Conservation (phyloP, 2,797 vertebrate species). For the Orestias chungarensis region DNA sequence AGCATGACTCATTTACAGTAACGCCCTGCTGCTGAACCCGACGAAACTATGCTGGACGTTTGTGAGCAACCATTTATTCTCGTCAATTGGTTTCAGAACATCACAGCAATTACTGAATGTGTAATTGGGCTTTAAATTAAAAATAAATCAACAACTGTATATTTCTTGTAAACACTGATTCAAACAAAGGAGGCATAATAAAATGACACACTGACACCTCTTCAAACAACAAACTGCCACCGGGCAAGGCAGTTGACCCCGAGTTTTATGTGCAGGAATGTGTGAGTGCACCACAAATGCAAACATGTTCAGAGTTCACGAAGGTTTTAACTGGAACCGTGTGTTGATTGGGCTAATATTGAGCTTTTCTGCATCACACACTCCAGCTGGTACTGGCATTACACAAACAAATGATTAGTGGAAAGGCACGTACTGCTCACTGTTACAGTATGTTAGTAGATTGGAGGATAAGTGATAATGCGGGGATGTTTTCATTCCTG, state of each 20-base stretch:
- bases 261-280: too few species aligned
- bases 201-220: too few species aligned
- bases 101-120: conserved; percentile 1
- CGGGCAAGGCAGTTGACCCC: too few species aligned
- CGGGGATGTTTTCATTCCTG: too few species aligned
- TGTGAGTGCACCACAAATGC: too few species aligned
- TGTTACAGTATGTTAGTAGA: not conserved
- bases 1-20: conserved; percentile 10
- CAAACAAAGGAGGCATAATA: too few species aligned
- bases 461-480: not conserved
- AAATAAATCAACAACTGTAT: not conserved
- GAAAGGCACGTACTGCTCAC: not conserved
- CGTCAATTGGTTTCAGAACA: conserved; percentile 7
- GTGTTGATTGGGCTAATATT: too few species aligned
- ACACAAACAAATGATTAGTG: not conserved
- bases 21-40: not conserved
- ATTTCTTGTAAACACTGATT: not conserved
- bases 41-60: conserved; percentile 5
- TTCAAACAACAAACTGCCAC: too few species aligned
- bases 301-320: too few species aligned
- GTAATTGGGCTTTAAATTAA: not conserved
- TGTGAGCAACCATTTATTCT: not conserved
- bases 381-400: too few species aligned
- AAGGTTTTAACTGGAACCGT: too few species aligned
- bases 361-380: too few species aligned